Evolutionary conservation across 2,113 vertebrate species (phyloP), one percentile per base, ranked within the genome.

Genomic region (Bubalus kerabau): DNA sequence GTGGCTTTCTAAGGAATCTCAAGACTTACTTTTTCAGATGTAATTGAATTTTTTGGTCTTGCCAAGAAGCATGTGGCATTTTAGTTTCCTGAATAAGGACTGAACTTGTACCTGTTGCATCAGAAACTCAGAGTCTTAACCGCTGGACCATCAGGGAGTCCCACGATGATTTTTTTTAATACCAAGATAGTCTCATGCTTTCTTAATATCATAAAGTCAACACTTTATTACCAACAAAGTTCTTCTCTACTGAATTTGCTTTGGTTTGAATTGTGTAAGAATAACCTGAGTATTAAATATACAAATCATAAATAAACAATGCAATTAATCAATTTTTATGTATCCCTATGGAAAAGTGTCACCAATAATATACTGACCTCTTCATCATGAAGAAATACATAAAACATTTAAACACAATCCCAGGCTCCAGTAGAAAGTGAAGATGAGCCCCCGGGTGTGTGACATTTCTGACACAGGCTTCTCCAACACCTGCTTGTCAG

Each of bases 381-480:
- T 85, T 85, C 26, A 71, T 86, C 7, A n/a, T 84, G 9, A 12
- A 88, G 26, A 97, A 97, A 89, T 5, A 94, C 62, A 85, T 21
- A 36, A 86, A 76, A 97, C 6, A 97, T 52, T 50, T n/a, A 96
- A 97, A 93, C 17, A 94, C 94, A 98, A 40, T 56, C 60, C 46
- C 46, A 85, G 60, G 84, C 12, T 14, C 60, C 48, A 0, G 80
- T 97, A 88, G 90, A 92, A 90, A 95, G 71, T 43, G 67, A 64
- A 95, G 94, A 76, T 54, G 17, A 81, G 26, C 8, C 32, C 62
- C 56, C 23, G 56, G 0, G 91, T 97, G 99, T 98, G 98, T 91
- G 97, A 96, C 97, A 98, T 97, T 98, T 98, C 98, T 98, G 92
- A 92, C 98, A 98, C 96, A 93, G 97, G 92, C 96, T 98, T 98